Percentiles rank a stretch among this genome's conserved stretches.
Evolutionary conservation across 2,888 invertebrate species (phyloP).

Genomic region (Slavum lentiscoides): DNA sequence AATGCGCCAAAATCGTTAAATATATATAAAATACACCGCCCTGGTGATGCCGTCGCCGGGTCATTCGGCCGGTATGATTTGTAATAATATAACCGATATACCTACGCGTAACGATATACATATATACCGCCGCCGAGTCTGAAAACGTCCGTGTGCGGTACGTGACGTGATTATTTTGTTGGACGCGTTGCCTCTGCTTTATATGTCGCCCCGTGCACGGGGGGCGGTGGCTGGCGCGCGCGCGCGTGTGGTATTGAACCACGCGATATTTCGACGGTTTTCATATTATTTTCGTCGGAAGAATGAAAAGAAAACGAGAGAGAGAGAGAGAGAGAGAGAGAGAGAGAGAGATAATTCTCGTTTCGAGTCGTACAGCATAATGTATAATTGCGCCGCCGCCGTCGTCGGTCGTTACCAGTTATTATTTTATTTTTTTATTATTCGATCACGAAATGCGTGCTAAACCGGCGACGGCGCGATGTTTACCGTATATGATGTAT

Average conservation of each 20-base stretch:
- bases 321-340: no score
- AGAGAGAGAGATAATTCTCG: not conserved
- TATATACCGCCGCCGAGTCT: not conserved
- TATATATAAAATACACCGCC: no score
- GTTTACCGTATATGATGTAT: not conserved
- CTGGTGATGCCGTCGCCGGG: no score
- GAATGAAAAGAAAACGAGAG: not conserved
- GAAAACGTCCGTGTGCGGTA: not conserved
- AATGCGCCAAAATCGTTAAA: no score
- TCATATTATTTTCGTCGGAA: not conserved
- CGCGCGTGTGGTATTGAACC: not conserved
- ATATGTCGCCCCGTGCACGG: no score
- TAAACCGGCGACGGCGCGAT: not conserved
- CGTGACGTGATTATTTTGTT: conserved; percentile 13
- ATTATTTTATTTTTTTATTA: not conserved
- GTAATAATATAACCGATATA: no score
- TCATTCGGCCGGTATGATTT: not conserved
- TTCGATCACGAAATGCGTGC: conserved; percentile 42
- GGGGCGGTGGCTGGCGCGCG: no score
- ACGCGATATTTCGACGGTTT: not conserved
- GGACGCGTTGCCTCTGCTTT: not conserved
- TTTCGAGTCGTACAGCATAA: not conserved
- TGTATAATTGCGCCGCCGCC: conserved; percentile 31
- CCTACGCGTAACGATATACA: not conserved
- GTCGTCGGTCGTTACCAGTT: not conserved